A percentile compares a stretch with the other conserved stretches of the same genome.
These are phyloP conservation scores for Portunus trituberculatus DNA, from an alignment of 1,140 invertebrate genomes.

Conservation along the genomic window DNA sequence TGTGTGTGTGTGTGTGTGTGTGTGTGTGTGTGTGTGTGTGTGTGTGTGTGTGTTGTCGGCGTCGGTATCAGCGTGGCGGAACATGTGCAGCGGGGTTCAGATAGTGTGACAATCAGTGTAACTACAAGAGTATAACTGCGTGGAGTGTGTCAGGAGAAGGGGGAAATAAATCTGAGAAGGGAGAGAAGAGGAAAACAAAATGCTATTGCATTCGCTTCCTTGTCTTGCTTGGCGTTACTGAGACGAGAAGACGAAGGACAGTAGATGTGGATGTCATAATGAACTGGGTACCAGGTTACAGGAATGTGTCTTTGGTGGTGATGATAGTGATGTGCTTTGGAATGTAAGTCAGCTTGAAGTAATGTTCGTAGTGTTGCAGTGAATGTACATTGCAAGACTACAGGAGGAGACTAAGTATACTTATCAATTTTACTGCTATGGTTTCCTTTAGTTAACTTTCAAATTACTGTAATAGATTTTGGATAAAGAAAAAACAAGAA, in stretches of 20 bases:
- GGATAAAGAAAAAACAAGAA: too few relatives aligned
- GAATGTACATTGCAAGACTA: too few relatives aligned
- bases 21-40: neutral
- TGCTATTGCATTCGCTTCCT: neutral
- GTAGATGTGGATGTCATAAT: neutral
- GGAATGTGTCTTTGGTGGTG: neutral
- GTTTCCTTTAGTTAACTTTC: neutral
- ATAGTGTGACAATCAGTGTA: constrained; percentile 1
- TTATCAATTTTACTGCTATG: too few relatives aligned
- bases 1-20: neutral
- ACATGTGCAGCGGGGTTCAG: neutral
- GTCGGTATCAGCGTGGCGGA: neutral
- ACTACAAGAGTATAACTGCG: neutral
- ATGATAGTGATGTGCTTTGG: neutral
- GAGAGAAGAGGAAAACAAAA: neutral
- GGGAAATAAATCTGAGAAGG: neutral
- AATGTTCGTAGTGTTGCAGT: too few relatives aligned
- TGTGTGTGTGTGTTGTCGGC: neutral
- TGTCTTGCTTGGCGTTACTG: neutral
- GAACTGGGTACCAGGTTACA: neutral
- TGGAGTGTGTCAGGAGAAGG: neutral
- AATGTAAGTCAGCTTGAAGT: too few relatives aligned
- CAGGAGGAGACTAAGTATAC: too few relatives aligned
- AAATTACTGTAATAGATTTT: neutral
- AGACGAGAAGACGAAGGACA: neutral